Conservation (phyloP, 2,888 invertebrate species). For the Ormyrus labotus region DNA sequence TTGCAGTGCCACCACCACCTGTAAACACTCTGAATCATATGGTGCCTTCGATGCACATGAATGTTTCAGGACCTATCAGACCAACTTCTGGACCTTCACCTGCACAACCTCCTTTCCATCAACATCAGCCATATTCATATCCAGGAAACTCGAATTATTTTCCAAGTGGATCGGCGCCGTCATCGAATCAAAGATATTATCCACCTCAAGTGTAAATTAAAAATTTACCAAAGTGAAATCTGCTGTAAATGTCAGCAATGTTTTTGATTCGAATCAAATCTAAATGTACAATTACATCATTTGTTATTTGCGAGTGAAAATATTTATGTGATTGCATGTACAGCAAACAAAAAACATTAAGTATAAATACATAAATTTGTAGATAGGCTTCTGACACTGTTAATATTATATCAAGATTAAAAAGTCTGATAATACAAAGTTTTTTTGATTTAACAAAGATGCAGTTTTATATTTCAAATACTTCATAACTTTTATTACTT, state of each 20-base stretch:
- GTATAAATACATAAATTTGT: no score
- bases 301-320: slow-evolving; percentile 5
- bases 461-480: no score
- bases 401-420: no score
- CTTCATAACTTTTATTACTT: background rate
- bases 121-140: slow-evolving; percentile 68
- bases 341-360: background rate
- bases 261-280: background rate
- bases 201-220: slow-evolving; percentile 68
- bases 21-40: slow-evolving; percentile 72
- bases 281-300: slow-evolving; percentile 21
- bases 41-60: slow-evolving; percentile 59
- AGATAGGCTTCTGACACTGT: no score
- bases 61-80: slow-evolving; percentile 61
- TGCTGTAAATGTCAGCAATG: no score
- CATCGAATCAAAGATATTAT: slow-evolving; percentile 68
- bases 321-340: slow-evolving; percentile 3
- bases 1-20: slow-evolving; percentile 71
- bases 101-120: slow-evolving; percentile 64
- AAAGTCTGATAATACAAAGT: no score
- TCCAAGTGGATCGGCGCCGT: slow-evolving; percentile 67
- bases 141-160: slow-evolving; percentile 70
- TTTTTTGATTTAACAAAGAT: no score
- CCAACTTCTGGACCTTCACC: slow-evolving; percentile 62
- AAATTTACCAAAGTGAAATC: slow-evolving; percentile 1